A percentile compares a stretch with the other conserved stretches of the same genome.
Conservation (phyloP, 2,888 invertebrate species). For the Chymomyza amoena region DNA sequence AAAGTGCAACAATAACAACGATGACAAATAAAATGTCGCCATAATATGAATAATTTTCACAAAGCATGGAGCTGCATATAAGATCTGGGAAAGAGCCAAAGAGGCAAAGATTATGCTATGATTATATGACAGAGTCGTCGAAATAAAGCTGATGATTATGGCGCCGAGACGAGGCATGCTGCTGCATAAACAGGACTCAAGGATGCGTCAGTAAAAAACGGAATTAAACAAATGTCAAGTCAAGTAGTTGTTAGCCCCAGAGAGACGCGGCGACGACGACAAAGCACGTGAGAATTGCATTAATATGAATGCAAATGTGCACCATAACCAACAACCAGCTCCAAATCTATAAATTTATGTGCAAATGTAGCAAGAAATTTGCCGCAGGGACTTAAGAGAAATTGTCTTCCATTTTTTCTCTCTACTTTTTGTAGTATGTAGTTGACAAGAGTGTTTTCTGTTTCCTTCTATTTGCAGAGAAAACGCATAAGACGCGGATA, state of each 20-base stretch:
- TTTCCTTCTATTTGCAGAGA: slow-evolving; percentile 49
- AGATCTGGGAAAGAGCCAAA: slow-evolving; percentile 19
- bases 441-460: slow-evolving; percentile 66
- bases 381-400: slow-evolving; percentile 51
- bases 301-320: slow-evolving; percentile 67
- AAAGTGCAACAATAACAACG: not conserved
- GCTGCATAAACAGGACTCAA: slow-evolving; percentile 65
- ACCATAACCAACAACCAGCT: not conserved
- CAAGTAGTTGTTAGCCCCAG: slow-evolving; percentile 14
- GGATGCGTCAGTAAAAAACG: slow-evolving; percentile 50
- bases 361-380: slow-evolving; percentile 60
- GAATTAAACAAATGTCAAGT: slow-evolving; percentile 66
- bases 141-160: slow-evolving; percentile 45
- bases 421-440: slow-evolving; percentile 33
- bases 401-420: slow-evolving; percentile 54
- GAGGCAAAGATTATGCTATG: slow-evolving; percentile 60
- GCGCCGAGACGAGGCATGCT: slow-evolving; percentile 35
- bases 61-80: not conserved
- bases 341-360: slow-evolving; percentile 69
- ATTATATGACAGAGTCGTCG: slow-evolving; percentile 27
- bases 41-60: slow-evolving; percentile 57
- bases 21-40: slow-evolving; percentile 54
- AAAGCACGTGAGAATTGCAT: slow-evolving; percentile 73
- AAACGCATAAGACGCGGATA: slow-evolving; percentile 2
- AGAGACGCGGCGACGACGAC: slow-evolving; percentile 25